A percentile compares a stretch with the other conserved stretches of the same genome.
phyloP scores from a whole-genome alignment of 2,113 vertebrate genomes.

The Pogona vitticeps region DNA sequence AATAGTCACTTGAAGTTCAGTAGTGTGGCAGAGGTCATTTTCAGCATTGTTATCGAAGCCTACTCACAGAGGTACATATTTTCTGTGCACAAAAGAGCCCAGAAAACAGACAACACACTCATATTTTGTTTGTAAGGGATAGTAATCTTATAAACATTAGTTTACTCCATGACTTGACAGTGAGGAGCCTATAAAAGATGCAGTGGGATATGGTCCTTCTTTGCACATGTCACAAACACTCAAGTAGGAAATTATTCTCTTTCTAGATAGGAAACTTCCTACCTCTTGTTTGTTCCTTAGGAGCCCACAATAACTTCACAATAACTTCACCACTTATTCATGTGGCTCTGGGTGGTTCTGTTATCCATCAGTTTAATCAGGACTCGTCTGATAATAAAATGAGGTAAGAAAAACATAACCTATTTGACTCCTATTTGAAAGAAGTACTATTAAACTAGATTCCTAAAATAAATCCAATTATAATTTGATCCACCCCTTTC shows the following conservation, averaged over 20 bases:
- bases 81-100: background rate
- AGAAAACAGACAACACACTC: background rate
- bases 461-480: background rate
- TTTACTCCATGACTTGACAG: background rate
- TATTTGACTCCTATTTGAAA: background rate
- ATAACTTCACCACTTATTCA: background rate
- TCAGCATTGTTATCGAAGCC: conserved; percentile 39
- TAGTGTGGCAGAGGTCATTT: conserved; percentile 54
- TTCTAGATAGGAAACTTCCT: background rate
- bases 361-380: too few relatives aligned
- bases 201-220: background rate
- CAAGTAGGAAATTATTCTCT: too few relatives aligned
- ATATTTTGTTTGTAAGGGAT: background rate
- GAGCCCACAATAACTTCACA: background rate
- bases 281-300: background rate
- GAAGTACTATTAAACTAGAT: background rate
- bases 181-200: background rate
- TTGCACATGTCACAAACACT: too few relatives aligned
- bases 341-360: background rate
- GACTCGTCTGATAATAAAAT: background rate
- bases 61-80: background rate
- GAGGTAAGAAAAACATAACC: background rate
- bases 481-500: background rate
- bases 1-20: conserved; percentile 60
- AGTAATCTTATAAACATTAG: background rate